These are phyloP conservation scores for Notolepis coatsorum DNA, from an alignment of 2,797 vertebrate genomes.

Conservation along the genomic window DNA sequence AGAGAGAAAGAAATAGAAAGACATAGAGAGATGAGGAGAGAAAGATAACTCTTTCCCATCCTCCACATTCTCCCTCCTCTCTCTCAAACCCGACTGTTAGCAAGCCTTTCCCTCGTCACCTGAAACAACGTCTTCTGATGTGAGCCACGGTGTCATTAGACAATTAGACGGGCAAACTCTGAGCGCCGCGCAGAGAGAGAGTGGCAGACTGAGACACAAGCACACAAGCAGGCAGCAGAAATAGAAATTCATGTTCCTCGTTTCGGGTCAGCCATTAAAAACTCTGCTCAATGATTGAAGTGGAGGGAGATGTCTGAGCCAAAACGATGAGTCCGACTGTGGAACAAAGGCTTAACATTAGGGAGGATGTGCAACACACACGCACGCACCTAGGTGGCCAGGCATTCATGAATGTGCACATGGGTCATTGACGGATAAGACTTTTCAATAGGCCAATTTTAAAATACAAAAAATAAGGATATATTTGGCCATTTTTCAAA, in stretches of 20 bases:
- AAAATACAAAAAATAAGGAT: too few relatives aligned
- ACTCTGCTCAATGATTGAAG: slow-evolving; percentile 19
- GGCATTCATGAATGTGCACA: too few relatives aligned
- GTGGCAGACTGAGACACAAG: slow-evolving; percentile 17
- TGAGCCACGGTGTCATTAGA: slow-evolving; percentile 24
- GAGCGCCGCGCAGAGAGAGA: slow-evolving; percentile 37
- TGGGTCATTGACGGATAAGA: too few relatives aligned
- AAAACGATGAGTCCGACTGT: not conserved
- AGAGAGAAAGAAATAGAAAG: slow-evolving; percentile 16
- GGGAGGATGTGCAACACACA: slow-evolving; percentile 9
- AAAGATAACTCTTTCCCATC: not conserved
- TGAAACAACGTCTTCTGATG: slow-evolving; percentile 4
- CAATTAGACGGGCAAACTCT: slow-evolving; percentile 28
- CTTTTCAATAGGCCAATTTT: too few relatives aligned
- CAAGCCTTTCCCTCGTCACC: not conserved
- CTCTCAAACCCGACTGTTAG: not conserved
- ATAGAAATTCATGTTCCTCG: slow-evolving; percentile 17
- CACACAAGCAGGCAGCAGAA: slow-evolving; percentile 25
- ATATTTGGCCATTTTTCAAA: too few relatives aligned
- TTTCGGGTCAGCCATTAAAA: slow-evolving; percentile 37
- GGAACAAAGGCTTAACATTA: slow-evolving; percentile 8
- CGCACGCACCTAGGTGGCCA: not conserved
- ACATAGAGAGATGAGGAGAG: not conserved
- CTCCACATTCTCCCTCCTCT: slow-evolving; percentile 16
- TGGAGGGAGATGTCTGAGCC: not conserved